Evolutionary conservation across 1,140 invertebrate genomes (phyloP), one percentile per base, ranked within the genome.

Genomic region (Oreohelix idahoensis): DNA sequence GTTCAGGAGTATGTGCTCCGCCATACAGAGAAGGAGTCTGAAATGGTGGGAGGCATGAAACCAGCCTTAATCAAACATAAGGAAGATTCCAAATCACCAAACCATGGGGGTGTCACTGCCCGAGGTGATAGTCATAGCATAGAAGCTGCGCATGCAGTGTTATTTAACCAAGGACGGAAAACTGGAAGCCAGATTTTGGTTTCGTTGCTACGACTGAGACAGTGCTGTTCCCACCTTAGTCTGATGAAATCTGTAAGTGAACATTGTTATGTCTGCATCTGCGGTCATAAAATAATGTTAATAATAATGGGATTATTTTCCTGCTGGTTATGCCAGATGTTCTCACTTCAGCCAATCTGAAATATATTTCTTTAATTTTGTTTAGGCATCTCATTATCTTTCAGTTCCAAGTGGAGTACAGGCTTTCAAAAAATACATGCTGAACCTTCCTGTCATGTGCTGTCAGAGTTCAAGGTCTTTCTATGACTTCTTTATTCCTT

Each of bases 161-260:
- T 35, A 39, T 69, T 35, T 5, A 77, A 26, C 53, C 79, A 79
- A 38, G 76, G 70, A 38, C 85, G 81, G 66, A 38, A 79, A 29
- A 81, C 78, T 71, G 84, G 83, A 0, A 88, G 84, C 78, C 86
- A 87, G 89, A 96, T 98, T 89, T 93, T 98, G 80, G 95, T 97
- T 0, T 92, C 97, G 0, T 89, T 98, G 23, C 90, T 98, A n/a
- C 93, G 97, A 32, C 91, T 98, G 74, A 93, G 97, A 11, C 97
- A 98, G 91, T 95, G 97, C 76, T 98, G 97, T 91, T 96, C 96
- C 89, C 97, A 98, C 94, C 95, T 97, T 0, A 95, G 95, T 17
- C 93, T 98, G 0, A 96, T 98, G 81, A 94, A 94, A 85, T 76
- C 74, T 79, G 77, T 66, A 79, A 58, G 63, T 78, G 15, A 4